phyloP scores from a whole-genome alignment of 2,888 invertebrate genomes.

The Atethmia centrago region DNA sequence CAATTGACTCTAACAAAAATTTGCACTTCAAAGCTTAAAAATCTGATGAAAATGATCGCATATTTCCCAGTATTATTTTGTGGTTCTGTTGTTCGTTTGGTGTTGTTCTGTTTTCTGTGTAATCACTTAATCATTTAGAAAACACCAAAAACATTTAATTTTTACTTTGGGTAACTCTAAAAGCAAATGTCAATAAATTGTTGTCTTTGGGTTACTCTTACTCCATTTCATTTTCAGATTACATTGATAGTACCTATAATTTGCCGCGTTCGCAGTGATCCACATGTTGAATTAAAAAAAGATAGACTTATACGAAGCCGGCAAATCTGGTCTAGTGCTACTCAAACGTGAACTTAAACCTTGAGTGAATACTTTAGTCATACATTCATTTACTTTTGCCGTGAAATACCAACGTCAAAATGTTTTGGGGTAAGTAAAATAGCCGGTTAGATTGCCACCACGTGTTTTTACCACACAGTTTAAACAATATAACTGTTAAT shows the following conservation, averaged over 20 bases:
- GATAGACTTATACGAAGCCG: constrained; percentile 12
- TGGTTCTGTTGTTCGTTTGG: background rate
- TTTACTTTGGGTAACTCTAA: constrained; percentile 5
- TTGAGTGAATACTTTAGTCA: constrained; percentile 29
- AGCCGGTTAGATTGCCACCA: constrained; percentile 76
- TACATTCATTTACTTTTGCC: constrained; percentile 38
- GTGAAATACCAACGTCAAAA: constrained; percentile 71
- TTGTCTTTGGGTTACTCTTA: constrained; percentile 46
- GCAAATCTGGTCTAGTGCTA: constrained; percentile 31
- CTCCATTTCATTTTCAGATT: constrained; percentile 48
- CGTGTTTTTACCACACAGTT: constrained; percentile 76
- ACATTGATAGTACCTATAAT: constrained; percentile 42
- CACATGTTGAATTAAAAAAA: constrained; percentile 55
- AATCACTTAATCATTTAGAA: background rate
- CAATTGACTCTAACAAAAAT: too few species aligned
- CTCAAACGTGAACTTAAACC: constrained; percentile 25
- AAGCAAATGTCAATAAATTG: constrained; percentile 3
- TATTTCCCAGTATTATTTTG: background rate
- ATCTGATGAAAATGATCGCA: background rate
- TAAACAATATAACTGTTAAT: background rate
- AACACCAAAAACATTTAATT: background rate
- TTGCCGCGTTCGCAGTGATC: constrained; percentile 67
- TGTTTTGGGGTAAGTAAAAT: constrained; percentile 88
- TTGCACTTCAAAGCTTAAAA: background rate
- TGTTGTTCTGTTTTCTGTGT: background rate